Evolutionary conservation across 2,888 invertebrate genomes (phyloP), one percentile per base, ranked within the genome.

Genomic region (Saturnia japonica): DNA sequence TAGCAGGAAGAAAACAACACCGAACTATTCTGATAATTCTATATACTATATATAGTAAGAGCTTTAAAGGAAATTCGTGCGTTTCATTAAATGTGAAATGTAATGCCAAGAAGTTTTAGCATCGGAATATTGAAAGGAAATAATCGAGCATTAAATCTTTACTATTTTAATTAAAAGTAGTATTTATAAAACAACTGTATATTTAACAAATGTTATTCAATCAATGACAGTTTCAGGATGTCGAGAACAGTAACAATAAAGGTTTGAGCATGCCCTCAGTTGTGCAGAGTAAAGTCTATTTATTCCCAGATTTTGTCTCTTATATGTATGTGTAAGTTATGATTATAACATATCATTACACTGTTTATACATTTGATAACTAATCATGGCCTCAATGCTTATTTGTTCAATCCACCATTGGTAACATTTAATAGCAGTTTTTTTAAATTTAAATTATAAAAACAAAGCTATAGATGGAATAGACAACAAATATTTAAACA

Each of bases 211-310:
- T 91, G 88, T 89, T 89, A 85, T 84, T 85, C 81, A 82, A 83
- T 83, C 80, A 80, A n/a, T 83, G 88, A 88, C 84, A 87, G 83
- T 85, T 84, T 75, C 76, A 82, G 82, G 84, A 80, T 81, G 78
- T 81, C 75, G 82, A 83, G 83, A 85, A 83, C 85, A 82, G 82
- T 85, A 84, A 85, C 82, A 85, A 88, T 82, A 80, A 84, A 83
- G 84, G 80, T 86, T 88, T 88, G 90, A 90, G 89, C 93, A 92
- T 93, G 93, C 92, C 89, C 86, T 87, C 78, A 75, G 81, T 86
- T 89, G 90, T 91, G 89, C 85, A 88, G 88, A 88, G 89, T 88
- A 79, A 78, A 78, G 79, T 79, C 67, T 68, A 28, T 43, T 25
- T 47, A n/a, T 70, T 68, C 12, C 16, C 47, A 40, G n/a, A 64